Percentiles rank a stretch among this genome's conserved stretches.
Conservation (phyloP, 2,888 invertebrate genomes). For the Cordilura impudica region DNA sequence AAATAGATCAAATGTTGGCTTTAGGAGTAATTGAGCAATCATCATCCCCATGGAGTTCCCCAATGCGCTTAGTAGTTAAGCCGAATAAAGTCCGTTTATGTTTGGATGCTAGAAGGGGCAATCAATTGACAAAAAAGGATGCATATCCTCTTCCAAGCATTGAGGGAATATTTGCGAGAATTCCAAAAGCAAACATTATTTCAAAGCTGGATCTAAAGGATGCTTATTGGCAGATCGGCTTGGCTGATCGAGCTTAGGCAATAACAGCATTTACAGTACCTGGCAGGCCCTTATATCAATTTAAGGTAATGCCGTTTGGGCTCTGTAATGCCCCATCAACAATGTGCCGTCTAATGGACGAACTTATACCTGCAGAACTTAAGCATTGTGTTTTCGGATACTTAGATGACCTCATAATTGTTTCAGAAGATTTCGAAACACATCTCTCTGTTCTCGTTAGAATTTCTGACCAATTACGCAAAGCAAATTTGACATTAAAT, state of each 20-base stretch:
- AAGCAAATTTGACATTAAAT: slow-evolving; percentile 2
- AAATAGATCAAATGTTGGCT: slow-evolving; percentile 52
- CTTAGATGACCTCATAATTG: background rate
- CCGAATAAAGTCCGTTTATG: too few relatives aligned
- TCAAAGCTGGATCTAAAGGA: too few relatives aligned
- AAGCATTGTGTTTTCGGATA: background rate
- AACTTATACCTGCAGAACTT: background rate
- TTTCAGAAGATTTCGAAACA: background rate
- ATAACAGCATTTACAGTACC: slow-evolving; percentile 59
- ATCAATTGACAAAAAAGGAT: too few relatives aligned
- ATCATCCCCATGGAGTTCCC: slow-evolving; percentile 70
- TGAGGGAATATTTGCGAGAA: slow-evolving; percentile 48
- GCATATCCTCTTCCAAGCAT: slow-evolving; percentile 63
- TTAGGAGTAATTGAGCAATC: slow-evolving; percentile 15
- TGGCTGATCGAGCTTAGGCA: slow-evolving; percentile 35
- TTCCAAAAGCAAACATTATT: slow-evolving; percentile 44
- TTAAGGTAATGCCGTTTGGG: background rate
- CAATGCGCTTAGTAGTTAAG: too few relatives aligned
- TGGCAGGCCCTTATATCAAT: slow-evolving; percentile 36
- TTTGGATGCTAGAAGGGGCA: too few relatives aligned
- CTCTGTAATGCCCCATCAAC: background rate
- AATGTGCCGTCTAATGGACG: background rate
- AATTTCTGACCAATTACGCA: background rate
- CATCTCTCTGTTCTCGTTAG: background rate
- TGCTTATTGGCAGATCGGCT: slow-evolving; percentile 5